Base-by-base conservation (phyloP, 1,140 invertebrate genomes). In the Cecropterus lyciades region DNA sequence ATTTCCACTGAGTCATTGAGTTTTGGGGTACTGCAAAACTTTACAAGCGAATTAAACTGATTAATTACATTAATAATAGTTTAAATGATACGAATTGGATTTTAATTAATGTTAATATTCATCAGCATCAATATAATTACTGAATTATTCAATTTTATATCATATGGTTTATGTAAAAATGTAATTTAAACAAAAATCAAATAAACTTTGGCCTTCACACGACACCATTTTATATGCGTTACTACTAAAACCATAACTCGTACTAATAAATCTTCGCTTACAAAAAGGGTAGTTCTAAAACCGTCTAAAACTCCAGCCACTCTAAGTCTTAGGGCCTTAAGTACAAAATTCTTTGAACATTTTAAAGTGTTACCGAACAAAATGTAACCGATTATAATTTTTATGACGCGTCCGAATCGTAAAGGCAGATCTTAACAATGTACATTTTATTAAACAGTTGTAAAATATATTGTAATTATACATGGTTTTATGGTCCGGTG, bases 371-470 rank as follows among this genome's bases (percentile, higher is more conserved):
- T 33, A 40, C 45, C 46, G 10, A 51, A 3, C 20, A 24, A 24
- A 5, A 20, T 62, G 59, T 62, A 49, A 40, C 45, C 46, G 48
- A 62, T 60, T 60, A 37, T 51, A 40, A 37, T 49, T 43, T 56
- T 43, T 49, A 62, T 30, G 59, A 62, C 8, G 27, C 45, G 16
- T 62, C 59, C 27, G 13, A 51, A 62, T 62, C 59, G 46, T 62
- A 62, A 62, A 62, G 10, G 27, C 11, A 60, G 57, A 48, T 51
- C 30, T 49, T 49, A 24, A 49, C 59, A 62, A 62, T 62, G 59
- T 62, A 62, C n/a, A 62, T 51, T 62, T 62, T 62, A 62, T 62
- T 48, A 62, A 62, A 62, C 46, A 49, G 57, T 30, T 49, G 57
- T 62, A 62, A 62, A 33, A 24, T 49, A 40, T 62, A 49, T 37